Percentiles rank a stretch among this genome's conserved stretches.
These are phyloP conservation scores for Thaumetopoea pityocampa DNA, from an alignment of 1,140 invertebrate species.

Conservation along the genomic window DNA sequence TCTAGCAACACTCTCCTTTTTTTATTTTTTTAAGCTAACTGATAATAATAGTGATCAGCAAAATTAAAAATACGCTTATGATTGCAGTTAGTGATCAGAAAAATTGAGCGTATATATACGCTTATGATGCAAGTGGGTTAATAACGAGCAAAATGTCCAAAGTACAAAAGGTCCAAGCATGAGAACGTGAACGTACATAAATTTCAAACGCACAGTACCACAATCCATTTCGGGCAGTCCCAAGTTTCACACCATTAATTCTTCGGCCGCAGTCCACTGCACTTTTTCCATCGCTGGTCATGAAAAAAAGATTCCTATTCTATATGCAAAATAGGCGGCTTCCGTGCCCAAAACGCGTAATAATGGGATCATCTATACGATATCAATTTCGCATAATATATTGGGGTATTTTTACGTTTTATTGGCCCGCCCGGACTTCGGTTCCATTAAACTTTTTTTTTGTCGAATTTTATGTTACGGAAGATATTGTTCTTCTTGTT, in stretches of 20 bases:
- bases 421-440: constrained; percentile 57
- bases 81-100: too few species aligned
- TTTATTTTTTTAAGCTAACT: too few species aligned
- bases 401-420: constrained; percentile 61
- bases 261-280: constrained; percentile 50
- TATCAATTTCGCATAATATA: constrained; percentile 62
- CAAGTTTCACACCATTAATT: constrained; percentile 64
- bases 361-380: constrained; percentile 55
- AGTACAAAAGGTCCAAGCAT: too few species aligned
- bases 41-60: too few species aligned
- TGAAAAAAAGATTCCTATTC: constrained; percentile 52
- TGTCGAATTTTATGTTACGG: constrained; percentile 68
- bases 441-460: constrained; percentile 62
- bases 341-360: constrained; percentile 35
- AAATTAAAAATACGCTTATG: too few species aligned
- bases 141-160: too few species aligned
- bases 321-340: constrained; percentile 55
- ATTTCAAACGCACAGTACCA: constrained; percentile 11
- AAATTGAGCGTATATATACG: too few species aligned
- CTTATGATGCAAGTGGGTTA: too few species aligned
- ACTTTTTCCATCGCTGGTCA: constrained; percentile 56
- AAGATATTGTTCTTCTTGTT: constrained; percentile 67
- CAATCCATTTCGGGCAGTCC: constrained; percentile 12
- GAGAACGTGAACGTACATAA: constrained; percentile 22
- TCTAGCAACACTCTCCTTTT: too few species aligned